Evolutionary conservation across 2,888 invertebrate genomes (phyloP).

Genomic region (Cerastis rubricosa): DNA sequence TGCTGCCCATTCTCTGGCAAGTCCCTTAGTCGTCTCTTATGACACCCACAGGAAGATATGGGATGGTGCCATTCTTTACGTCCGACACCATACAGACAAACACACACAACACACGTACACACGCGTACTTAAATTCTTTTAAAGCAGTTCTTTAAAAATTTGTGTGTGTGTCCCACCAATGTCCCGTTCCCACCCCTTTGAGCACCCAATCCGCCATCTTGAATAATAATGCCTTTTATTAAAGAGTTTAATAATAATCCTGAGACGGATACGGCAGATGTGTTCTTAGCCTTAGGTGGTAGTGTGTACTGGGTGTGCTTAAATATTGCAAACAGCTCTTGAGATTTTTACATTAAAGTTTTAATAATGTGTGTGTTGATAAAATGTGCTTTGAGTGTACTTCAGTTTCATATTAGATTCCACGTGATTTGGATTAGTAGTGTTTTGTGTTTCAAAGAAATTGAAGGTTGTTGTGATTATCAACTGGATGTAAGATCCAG

Average conservation of each 20-base stretch:
- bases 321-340: slow-evolving; percentile 67
- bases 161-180: slow-evolving; percentile 59
- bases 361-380: slow-evolving; percentile 45
- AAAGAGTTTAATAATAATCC: slow-evolving; percentile 83
- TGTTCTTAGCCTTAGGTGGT: slow-evolving; percentile 68
- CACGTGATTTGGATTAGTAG: slow-evolving; percentile 27
- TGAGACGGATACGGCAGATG: slow-evolving; percentile 73
- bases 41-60: too few species aligned
- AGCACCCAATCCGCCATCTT: slow-evolving; percentile 87
- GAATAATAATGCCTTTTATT: slow-evolving; percentile 81
- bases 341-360: slow-evolving; percentile 54
- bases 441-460: slow-evolving; percentile 2
- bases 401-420: slow-evolving; percentile 37
- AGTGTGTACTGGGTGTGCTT: slow-evolving; percentile 65
- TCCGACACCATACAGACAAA: too few species aligned
- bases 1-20: too few species aligned
- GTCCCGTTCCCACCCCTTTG: slow-evolving; percentile 65
- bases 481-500: background rate
- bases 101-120: too few species aligned
- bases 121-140: background rate
- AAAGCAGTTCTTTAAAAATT: slow-evolving; percentile 47
- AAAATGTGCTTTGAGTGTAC: slow-evolving; percentile 33
- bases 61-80: too few species aligned
- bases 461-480: background rate
- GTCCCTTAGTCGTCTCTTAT: too few species aligned